These are phyloP conservation scores for Rhadina sibilatrix DNA, from an alignment of 2,113 vertebrate species.

Conservation along the genomic window DNA sequence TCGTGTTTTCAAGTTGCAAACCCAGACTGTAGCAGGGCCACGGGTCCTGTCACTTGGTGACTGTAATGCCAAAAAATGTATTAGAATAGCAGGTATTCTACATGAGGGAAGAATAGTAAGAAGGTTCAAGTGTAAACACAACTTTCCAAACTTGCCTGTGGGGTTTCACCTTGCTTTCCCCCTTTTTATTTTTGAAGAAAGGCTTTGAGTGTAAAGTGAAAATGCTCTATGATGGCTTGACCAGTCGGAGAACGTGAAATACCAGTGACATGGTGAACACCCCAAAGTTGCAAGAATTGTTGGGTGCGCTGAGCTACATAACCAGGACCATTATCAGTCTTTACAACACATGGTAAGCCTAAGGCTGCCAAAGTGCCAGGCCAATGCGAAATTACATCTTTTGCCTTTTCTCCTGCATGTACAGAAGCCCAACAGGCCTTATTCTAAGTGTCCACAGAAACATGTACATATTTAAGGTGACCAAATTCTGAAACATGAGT, in stretches of 20 bases:
- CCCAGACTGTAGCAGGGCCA: not conserved
- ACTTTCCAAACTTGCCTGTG: not conserved
- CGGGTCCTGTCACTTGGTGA: not conserved
- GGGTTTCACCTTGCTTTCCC: not conserved
- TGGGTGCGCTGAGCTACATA: not conserved
- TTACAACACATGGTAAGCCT: not conserved
- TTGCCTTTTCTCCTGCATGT: not conserved
- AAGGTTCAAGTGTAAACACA: not conserved
- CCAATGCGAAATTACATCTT: not conserved
- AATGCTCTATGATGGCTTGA: not conserved
- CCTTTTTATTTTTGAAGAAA: not conserved
- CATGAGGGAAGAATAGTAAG: not conserved
- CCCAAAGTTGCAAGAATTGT: not conserved
- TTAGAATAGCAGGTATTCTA: not conserved
- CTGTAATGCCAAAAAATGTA: not conserved
- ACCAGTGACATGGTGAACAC: not conserved
- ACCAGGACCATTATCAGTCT: not conserved
- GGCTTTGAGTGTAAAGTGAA: not conserved
- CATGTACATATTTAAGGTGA: too few species aligned
- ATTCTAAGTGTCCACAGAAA: not conserved
- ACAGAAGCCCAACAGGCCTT: not conserved
- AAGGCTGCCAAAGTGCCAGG: not conserved
- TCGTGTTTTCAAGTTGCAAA: not conserved
- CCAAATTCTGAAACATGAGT: not conserved
- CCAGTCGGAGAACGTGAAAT: not conserved